Evolutionary conservation across 2,888 invertebrate genomes (phyloP).

Genomic region (Temnothorax unifasciatus): DNA sequence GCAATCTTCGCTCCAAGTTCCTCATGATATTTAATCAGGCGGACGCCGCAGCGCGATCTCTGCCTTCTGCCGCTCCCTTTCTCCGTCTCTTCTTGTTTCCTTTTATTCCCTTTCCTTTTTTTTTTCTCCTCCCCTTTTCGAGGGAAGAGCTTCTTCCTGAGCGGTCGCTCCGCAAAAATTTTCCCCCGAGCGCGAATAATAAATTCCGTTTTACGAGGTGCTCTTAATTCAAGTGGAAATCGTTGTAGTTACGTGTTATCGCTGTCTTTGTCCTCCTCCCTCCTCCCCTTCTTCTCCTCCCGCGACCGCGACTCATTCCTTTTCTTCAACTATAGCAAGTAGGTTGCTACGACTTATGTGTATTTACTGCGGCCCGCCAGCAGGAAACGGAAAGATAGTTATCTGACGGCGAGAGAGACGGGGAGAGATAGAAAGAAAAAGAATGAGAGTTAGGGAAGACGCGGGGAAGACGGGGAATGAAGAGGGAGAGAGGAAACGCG

Average conservation of each 20-base stretch:
- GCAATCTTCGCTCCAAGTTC: constrained; percentile 54
- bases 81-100: constrained; percentile 20
- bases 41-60: constrained; percentile 52
- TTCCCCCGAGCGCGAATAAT: constrained; percentile 55
- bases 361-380: constrained; percentile 73
- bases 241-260: constrained; percentile 58
- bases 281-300: neutral
- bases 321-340: constrained; percentile 66
- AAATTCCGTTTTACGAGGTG: constrained; percentile 59
- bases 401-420: constrained; percentile 72
- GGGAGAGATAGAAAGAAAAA: constrained; percentile 45
- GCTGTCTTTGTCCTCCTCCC: constrained; percentile 50
- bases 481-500: neutral
- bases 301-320: constrained; percentile 53
- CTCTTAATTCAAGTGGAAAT: constrained; percentile 60
- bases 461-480: neutral
- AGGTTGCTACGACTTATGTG: constrained; percentile 62
- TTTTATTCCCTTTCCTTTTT: neutral
- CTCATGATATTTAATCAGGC: constrained; percentile 56
- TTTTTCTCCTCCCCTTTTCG: constrained; percentile 23
- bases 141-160: constrained; percentile 57
- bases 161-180: constrained; percentile 54
- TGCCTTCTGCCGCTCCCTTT: constrained; percentile 26
- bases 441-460: constrained; percentile 33
- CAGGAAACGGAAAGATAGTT: constrained; percentile 81